phyloP scores from a whole-genome alignment of 2,113 vertebrate genomes.

The Cinclus cinclus region DNA sequence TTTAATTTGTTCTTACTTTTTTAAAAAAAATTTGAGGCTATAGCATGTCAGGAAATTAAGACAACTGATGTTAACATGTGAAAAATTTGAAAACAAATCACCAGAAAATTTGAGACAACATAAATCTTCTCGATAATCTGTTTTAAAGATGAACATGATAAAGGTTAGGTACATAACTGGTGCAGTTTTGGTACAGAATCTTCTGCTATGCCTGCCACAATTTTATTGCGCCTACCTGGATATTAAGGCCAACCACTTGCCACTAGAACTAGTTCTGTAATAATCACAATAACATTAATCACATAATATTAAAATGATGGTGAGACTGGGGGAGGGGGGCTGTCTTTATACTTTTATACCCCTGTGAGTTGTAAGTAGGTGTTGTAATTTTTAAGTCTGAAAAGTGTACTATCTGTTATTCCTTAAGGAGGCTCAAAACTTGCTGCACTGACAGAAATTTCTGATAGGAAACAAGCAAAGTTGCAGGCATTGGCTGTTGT shows the following conservation, averaged over 20 bases:
- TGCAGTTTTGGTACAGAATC: neutral
- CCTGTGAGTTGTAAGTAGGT: neutral
- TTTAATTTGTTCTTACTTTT: neutral
- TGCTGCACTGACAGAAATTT: neutral
- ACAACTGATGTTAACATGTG: neutral
- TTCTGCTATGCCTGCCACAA: neutral
- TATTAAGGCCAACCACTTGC: neutral
- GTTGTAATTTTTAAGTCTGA: neutral
- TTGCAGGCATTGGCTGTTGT: neutral
- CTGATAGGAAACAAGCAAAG: neutral
- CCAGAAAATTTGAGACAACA: neutral
- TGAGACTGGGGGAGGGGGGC: accelerated
- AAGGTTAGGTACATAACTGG: neutral
- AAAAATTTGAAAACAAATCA: neutral
- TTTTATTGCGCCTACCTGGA: neutral
- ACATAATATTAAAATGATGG: neutral
- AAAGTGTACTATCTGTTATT: neutral
- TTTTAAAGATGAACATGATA: neutral
- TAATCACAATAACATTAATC: neutral
- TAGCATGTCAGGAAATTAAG: neutral
- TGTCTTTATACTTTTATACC: neutral
- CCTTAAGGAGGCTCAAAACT: neutral
- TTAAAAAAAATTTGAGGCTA: neutral
- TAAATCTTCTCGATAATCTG: neutral
- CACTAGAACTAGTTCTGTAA: neutral